Evolutionary conservation across 2,888 invertebrate species (phyloP).

Genomic region (Melanostoma mellinum): DNA sequence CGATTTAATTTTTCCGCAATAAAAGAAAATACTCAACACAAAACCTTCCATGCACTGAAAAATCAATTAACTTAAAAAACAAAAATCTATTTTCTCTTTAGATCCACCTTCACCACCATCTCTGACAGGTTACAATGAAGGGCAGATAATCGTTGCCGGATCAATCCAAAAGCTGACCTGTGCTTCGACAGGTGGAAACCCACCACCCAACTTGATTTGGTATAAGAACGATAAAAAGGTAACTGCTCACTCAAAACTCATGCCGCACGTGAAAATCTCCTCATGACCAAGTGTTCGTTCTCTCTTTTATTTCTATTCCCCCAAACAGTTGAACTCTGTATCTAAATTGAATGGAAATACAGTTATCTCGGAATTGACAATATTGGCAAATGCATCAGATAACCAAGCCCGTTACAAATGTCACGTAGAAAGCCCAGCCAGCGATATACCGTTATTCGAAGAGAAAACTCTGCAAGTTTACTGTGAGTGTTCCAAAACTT

Average conservation of each 20-base stretch:
- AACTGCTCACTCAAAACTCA: conserved; percentile 28
- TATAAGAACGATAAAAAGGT: conserved; percentile 79
- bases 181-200: conserved; percentile 79
- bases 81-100: conserved; percentile 39
- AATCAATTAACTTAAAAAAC: neutral
- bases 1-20: too few species aligned
- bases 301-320: neutral
- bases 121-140: conserved; percentile 79
- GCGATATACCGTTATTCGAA: conserved; percentile 79
- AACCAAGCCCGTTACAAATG: conserved; percentile 80
- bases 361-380: conserved; percentile 78
- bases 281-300: too few species aligned
- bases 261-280: neutral
- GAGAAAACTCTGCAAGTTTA: conserved; percentile 79
- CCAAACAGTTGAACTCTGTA: conserved; percentile 75
- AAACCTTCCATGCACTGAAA: neutral
- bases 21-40: too few species aligned
- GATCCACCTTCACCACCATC: conserved; percentile 79
- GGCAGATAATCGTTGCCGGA: conserved; percentile 79
- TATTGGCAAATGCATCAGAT: conserved; percentile 79
- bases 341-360: conserved; percentile 77
- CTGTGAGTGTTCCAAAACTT: conserved; percentile 76
- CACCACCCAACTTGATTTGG: conserved; percentile 78
- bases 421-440: conserved; percentile 79
- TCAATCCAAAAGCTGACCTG: conserved; percentile 79